Base-by-base conservation (phyloP, 1,140 invertebrate species). In the Leptopilina clavipes region DNA sequence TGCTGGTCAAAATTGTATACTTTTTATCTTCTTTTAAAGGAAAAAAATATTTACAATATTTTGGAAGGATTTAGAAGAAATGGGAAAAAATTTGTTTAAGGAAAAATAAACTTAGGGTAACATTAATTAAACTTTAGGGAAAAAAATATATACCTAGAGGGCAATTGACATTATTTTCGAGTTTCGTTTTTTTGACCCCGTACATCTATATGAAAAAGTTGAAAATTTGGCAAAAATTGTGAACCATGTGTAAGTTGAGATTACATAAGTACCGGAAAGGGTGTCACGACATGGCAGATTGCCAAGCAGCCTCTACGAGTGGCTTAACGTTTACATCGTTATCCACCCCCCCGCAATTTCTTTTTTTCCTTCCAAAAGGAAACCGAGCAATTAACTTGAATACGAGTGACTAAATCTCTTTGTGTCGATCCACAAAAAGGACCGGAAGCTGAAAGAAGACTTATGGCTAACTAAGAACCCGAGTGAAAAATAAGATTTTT, bases 351-450 rank as follows among this genome's bases (percentile, higher is more conserved):
- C 52, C 11, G 12, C 17, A 25, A 14, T 14, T 19, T 37, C 45
- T 52, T 74, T 70, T 72, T 79, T 71, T 71, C 71, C 72, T 17
- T 52, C 17, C 3, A 17, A 52, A 52, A 40, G 37, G 48, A 44
- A 48, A 40, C 78, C 71, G 73, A 12, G 70, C 75, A 74, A 79
- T 79, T 79, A 79, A 79, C 74, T 65, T 31, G 10, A 31, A 31
- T 25, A 3, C 19, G 22, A 65, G 56, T 65, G 56, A 19, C 56
- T 65, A 65, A 65, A 65, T 65, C 56, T 19, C 56, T n/a, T 14
- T 14, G 56, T 76, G 56, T 76, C 43, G 14, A 71, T 56, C 22
- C 75, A 76, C 54, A 80, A 75, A 80, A 45, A 75, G 75, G 72
- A 73, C 76, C 73, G 54, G 18, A 43, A 48, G 25, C 37, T 48